Base-by-base conservation (phyloP, 2,888 invertebrate genomes). In the Deroplatys truncata region DNA sequence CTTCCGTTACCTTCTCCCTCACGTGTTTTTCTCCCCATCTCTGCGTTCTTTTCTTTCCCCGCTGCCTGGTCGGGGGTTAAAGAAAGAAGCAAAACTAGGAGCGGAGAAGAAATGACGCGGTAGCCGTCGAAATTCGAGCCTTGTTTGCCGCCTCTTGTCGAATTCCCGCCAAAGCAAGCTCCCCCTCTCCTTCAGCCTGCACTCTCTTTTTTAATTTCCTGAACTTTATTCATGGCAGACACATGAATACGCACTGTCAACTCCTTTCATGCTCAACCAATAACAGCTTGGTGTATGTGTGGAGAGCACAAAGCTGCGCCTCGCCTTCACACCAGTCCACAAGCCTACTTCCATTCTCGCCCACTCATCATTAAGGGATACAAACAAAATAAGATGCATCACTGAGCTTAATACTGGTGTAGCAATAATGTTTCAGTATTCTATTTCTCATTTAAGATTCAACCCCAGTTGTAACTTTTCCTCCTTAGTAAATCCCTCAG, bases 191-290 rank as follows among this genome's bases (percentile, higher is more conserved):
- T 84, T 35, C 35, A 29, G 84, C 84, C 84, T 56, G 56, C 31
- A 72, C 72, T 56, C 31, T 86, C 87, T 87, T 88, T 89, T 89
- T 84, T 89, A 88, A 89, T 89, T 89, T 89, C 89, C 89, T 89
- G 88, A 89, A 84, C 88, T 88, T 88, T 89, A 89, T 88, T 89
- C 89, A 84, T 72, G 35, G 84, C 87, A 84, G 88, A 85, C 88
- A 88, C 89, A 87, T 88, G 82, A 84, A 87, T 89, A 88, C 88
- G 84, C 82, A 82, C 89, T 88, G 89, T 89, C 89, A 88, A 56
- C 87, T 89, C 89, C 87, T 89, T 89, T 89, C 87, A 89, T 72
- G 82, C 84, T 88, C 88, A 84, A n/a, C 20, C 56, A 72, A 72
- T 72, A 72, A 20, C 56, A 72, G 56, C 56, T 72, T 72, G 56